Percentiles rank a stretch among this genome's conserved stretches.
Conservation (phyloP, 2,113 vertebrate species). For the Nothocercus nigrocapillus region DNA sequence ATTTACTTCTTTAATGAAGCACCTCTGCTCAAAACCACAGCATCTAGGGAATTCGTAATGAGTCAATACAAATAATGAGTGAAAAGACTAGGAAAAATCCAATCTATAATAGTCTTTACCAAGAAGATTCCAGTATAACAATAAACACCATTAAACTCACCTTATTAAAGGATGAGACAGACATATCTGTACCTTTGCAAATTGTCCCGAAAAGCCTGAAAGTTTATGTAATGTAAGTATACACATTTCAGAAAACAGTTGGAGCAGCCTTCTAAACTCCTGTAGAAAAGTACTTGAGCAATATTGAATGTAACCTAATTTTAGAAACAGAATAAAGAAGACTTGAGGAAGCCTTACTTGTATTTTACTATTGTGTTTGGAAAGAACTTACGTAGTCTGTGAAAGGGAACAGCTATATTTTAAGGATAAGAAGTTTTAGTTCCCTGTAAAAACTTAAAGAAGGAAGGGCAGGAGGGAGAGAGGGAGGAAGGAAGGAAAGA, state of each 20-base stretch:
- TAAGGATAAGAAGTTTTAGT: not conserved
- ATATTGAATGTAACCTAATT: not conserved
- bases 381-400: not conserved
- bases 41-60: not conserved
- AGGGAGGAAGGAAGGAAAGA: not conserved
- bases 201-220: not conserved
- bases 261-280: not conserved
- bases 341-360: not conserved
- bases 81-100: not conserved
- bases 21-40: not conserved
- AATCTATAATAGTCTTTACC: not conserved
- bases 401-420: not conserved
- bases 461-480: not conserved
- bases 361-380: not conserved
- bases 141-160: not conserved
- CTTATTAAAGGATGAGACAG: not conserved
- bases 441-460: not conserved
- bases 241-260: not conserved
- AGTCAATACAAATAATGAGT: not conserved
- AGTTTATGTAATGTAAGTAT: not conserved
- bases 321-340: not conserved
- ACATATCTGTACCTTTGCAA: not conserved
- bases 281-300: not conserved
- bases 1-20: not conserved
- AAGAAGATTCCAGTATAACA: not conserved